Evolutionary conservation across 2,888 invertebrate genomes (phyloP).

Genomic region (Molanna angustata): DNA sequence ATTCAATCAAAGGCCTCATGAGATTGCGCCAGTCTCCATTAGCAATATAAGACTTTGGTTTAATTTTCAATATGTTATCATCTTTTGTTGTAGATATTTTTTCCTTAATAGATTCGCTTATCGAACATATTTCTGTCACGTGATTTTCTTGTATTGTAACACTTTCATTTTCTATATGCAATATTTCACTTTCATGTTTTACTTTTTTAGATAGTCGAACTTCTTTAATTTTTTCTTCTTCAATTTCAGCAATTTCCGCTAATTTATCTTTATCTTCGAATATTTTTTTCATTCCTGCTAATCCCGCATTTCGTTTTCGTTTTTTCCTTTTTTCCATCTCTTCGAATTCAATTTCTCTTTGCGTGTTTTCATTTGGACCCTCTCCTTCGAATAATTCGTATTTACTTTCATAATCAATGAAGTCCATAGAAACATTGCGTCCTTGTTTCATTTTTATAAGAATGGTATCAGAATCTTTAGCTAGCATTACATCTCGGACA

Average conservation of each 20-base stretch:
- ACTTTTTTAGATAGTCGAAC: conserved; percentile 41
- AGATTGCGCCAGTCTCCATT: conserved; percentile 61
- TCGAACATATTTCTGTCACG: neutral
- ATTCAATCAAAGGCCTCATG: conserved; percentile 60
- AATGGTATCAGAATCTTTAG: conserved; percentile 72
- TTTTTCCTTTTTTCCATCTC: conserved; percentile 56
- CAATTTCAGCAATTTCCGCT: conserved; percentile 59
- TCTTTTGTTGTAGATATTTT: conserved; percentile 37
- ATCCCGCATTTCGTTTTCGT: conserved; percentile 61
- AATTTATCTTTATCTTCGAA: conserved; percentile 74
- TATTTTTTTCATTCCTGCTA: conserved; percentile 65
- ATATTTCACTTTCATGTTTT: conserved; percentile 36
- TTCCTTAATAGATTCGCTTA: conserved; percentile 11
- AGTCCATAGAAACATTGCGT: conserved; percentile 71
- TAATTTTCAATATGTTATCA: conserved; percentile 42
- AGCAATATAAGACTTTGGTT: conserved; percentile 51
- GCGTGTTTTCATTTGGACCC: conserved; percentile 64
- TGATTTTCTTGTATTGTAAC: conserved; percentile 6
- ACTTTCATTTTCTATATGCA: conserved; percentile 36
- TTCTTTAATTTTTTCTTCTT: conserved; percentile 53
- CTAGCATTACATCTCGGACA: conserved; percentile 72
- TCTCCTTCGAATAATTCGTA: conserved; percentile 68
- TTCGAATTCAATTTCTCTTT: conserved; percentile 58
- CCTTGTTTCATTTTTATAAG: conserved; percentile 70
- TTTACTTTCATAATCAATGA: conserved; percentile 57